These are phyloP conservation scores for Lomographa bimaculata DNA, from an alignment of 2,888 invertebrate species.

Conservation along the genomic window DNA sequence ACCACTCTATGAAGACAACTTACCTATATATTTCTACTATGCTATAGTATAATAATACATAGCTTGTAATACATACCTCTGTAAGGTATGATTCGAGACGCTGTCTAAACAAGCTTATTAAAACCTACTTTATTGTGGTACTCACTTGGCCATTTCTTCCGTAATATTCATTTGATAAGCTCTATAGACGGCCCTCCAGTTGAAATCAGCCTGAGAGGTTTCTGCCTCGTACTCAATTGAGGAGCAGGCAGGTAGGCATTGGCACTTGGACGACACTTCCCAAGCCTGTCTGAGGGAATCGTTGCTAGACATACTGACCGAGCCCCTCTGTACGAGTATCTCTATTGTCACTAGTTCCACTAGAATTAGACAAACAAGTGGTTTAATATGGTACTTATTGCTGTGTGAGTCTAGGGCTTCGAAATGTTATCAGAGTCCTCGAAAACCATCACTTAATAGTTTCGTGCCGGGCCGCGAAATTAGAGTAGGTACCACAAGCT, in stretches of 20 bases:
- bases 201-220: conserved; percentile 88
- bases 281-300: conserved; percentile 45
- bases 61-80: too few species aligned
- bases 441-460: too few species aligned
- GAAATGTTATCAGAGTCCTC: too few species aligned
- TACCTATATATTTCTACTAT: too few species aligned
- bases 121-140: background rate
- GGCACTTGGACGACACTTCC: conserved; percentile 65
- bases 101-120: too few species aligned
- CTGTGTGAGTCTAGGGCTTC: too few species aligned
- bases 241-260: conserved; percentile 86
- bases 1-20: too few species aligned
- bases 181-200: conserved; percentile 83
- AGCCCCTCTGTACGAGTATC: conserved; percentile 69
- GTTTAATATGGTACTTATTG: too few species aligned
- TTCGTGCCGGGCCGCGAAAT: too few species aligned
- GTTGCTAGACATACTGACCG: conserved; percentile 43
- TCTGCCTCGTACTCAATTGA: conserved; percentile 89
- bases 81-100: too few species aligned
- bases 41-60: too few species aligned
- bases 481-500: too few species aligned
- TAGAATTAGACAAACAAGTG: conserved; percentile 40
- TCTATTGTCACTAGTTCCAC: conserved; percentile 79
- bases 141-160: conserved; percentile 58
- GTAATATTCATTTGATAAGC: conserved; percentile 71